Evolutionary conservation across 2,797 vertebrate genomes (phyloP), one percentile per base, ranked within the genome.

Genomic region (Apodemus agrarius): DNA sequence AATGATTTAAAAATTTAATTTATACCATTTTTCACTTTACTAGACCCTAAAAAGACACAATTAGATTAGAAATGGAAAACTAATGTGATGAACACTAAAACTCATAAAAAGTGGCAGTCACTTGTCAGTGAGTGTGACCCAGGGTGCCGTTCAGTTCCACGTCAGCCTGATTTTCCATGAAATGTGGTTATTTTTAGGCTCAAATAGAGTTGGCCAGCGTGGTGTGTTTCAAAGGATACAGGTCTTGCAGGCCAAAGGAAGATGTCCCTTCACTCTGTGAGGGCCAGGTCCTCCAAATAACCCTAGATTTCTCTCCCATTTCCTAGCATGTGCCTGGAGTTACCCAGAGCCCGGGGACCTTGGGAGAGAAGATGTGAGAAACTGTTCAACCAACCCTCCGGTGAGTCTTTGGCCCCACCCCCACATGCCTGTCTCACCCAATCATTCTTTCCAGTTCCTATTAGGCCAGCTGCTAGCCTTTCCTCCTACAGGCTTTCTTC

Each of bases 371-470:
- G 96, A 97, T 34, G 89, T 97, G 82, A 97, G 97, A 94, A 96
- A 98, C 89, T 98, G 97, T 87, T 97, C 97, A 13, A 81, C 21
- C 43, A 97, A 14, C 82, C 97, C 97, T 80, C 97, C 90, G 89
- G 97, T 97, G 85, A 98, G 97, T 43, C 75, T 65, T 43, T 57
- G 43, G 26, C 63, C 21, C n/a, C 37, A 2, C 8, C 81, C 81
- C 19, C 10, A n/a, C 3, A 8, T 37, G 1, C 21, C 12, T 0
- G 52, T 17, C 34, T 19, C 49, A 29, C 52, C 10, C 11, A 7
- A 21, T 34, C 4, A 22, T 54, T 61, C 69, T 84, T 84, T 57
- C 74, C 76, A 29, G 40, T 69, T 83, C 40, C 24, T 63, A 74
- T 8, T 69, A 93, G 69, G 43, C 92, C 81, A 17, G 40, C 54